Conservation (phyloP, 2,888 invertebrate species). For the Andrena praecox region DNA sequence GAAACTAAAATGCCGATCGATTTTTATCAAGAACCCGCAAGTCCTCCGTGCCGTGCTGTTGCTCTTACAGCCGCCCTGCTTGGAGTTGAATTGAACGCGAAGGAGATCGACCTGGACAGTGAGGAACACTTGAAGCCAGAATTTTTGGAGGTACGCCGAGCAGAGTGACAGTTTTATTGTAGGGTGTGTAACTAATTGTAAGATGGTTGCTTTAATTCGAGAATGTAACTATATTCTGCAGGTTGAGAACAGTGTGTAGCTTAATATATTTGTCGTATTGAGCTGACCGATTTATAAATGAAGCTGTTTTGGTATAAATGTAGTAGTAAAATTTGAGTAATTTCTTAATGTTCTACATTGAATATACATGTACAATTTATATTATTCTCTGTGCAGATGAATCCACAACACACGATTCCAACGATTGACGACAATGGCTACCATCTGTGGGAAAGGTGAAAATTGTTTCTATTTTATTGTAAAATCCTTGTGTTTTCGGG, state of each 20-base stretch:
- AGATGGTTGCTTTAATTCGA: too few relatives aligned
- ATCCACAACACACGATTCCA: conserved; percentile 90
- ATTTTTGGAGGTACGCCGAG: conserved; percentile 87
- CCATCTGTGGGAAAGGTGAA: conserved; percentile 89
- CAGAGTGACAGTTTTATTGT: background rate
- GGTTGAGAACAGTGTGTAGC: too few relatives aligned
- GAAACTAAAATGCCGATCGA: conserved; percentile 86
- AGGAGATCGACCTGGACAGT: conserved; percentile 87
- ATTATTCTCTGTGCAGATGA: conserved; percentile 86
- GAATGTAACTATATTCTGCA: too few relatives aligned
- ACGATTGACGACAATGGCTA: conserved; percentile 91
- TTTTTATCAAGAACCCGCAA: conserved; percentile 88
- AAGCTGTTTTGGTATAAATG: too few relatives aligned
- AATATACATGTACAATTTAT: too few relatives aligned
- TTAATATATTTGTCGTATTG: too few relatives aligned
- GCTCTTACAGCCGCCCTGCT: conserved; percentile 88
- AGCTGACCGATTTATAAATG: too few relatives aligned
- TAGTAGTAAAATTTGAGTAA: too few relatives aligned
- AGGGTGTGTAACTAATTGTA: too few relatives aligned
- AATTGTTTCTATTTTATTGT: background rate
- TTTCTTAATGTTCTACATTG: too few relatives aligned
- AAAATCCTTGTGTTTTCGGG: background rate
- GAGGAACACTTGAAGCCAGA: conserved; percentile 90
- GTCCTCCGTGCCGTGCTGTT: conserved; percentile 89
- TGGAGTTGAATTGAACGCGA: conserved; percentile 89